phyloP scores from a whole-genome alignment of 2,888 invertebrate species.

The Synanthedon formicaeformis region DNA sequence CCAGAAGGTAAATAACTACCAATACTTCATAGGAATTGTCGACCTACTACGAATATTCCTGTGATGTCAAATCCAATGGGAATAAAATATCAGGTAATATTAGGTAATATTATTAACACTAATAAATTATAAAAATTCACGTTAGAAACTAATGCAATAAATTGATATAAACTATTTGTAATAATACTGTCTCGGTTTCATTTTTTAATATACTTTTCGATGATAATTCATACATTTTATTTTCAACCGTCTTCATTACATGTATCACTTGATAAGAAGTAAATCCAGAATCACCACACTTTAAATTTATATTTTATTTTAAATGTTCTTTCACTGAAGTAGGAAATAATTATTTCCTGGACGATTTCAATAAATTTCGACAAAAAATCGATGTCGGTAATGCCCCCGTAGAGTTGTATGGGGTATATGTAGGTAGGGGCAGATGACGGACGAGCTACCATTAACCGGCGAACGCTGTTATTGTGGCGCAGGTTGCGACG shows the following conservation, averaged over 20 bases:
- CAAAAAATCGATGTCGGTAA: conserved; percentile 19
- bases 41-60: no score
- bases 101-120: no score
- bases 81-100: no score
- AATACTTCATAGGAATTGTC: no score
- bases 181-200: neutral
- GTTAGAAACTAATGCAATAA: no score
- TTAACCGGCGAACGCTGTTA: conserved; percentile 41
- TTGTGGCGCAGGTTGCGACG: conserved; percentile 44
- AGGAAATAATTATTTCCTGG: neutral
- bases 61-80: no score
- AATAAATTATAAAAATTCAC: no score
- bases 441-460: conserved; percentile 46
- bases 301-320: neutral
- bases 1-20: no score
- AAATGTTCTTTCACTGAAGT: neutral
- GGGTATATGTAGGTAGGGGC: conserved; percentile 7
- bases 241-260: neutral
- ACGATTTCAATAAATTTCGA: no score
- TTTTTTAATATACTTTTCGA: neutral
- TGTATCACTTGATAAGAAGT: neutral
- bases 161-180: no score
- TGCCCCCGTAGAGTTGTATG: conserved; percentile 4
- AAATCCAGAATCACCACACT: no score
- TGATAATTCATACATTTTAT: neutral